Evolutionary conservation across 2,888 invertebrate genomes (phyloP), one percentile per base, ranked within the genome.

Genomic region (Stenchaetothrips biformis): DNA sequence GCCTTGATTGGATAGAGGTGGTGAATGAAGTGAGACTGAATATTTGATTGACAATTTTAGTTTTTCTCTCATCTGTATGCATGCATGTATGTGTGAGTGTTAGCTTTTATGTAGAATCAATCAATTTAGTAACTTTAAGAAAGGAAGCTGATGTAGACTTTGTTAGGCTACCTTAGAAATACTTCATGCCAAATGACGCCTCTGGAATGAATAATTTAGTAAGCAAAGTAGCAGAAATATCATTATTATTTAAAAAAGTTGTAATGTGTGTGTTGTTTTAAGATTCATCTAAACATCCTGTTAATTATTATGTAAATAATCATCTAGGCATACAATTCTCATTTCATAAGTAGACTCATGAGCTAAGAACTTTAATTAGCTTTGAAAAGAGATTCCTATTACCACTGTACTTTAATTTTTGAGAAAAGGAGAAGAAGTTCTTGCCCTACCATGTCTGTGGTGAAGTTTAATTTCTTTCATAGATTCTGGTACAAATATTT

Each of bases 21-120:
- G 25, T 25, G 67, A 11, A 25, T 21, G 67, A 74, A 21, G 67
- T 74, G 67, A 74, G 67, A 74, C 67, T 74, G 67, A 67, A 21
- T 74, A 25, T 9, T 74, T 74, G 67, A 21, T 74, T 74, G 67
- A 74, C 67, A 74, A 25, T 8, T 25, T 21, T 74, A 74, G 18
- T 74, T 11, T 74, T n/a, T 74, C 11, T 74, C 21, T 74, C 11
- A 21, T 67, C 8, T 67, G 67, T 74, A 11, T 25, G 67, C 11
- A 11, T 74, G 67, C 25, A 8, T 74, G 25, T 74, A 25, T 74
- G 13, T 18, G 18, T 59, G 59, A 59, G 59, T 59, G 59, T 59
- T 16, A 18, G 11, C 59, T 13, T 59, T 13, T 18, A 59, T 59
- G 59, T 59, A 18, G 18, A 16, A 59, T 2, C 18, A 18, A 59